Evolutionary conservation across 2,888 invertebrate species (phyloP).

Genomic region (Phytoseiulus persimilis): DNA sequence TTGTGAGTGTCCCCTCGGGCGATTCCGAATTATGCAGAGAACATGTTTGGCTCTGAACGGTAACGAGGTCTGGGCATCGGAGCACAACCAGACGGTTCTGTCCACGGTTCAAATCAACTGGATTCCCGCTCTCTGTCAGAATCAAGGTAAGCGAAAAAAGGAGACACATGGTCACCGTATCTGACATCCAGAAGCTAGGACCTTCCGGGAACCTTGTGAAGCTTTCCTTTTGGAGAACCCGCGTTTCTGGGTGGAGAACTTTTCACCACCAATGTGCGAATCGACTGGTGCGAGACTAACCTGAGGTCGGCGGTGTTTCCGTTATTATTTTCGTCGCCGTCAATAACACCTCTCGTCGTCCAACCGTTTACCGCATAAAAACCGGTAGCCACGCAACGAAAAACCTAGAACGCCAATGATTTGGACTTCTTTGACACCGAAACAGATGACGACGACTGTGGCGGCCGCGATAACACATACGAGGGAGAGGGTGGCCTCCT

Average conservation of each 20-base stretch:
- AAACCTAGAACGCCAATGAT: background rate
- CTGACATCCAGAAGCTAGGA: too few species aligned
- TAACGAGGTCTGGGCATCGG: too few species aligned
- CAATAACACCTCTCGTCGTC: background rate
- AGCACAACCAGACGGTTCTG: too few species aligned
- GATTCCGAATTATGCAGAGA: too few species aligned
- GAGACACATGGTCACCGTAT: too few species aligned
- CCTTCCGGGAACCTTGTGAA: too few species aligned
- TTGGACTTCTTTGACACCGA: background rate
- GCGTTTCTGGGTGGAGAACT: background rate
- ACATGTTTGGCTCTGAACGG: too few species aligned
- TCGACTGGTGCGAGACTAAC: background rate
- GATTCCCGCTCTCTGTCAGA: too few species aligned
- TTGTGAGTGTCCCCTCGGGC: too few species aligned
- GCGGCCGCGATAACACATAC: background rate
- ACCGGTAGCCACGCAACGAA: background rate
- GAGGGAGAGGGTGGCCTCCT: background rate
- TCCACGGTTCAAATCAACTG: too few species aligned
- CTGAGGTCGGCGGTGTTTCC: background rate
- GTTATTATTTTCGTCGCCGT: background rate
- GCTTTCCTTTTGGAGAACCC: too few species aligned
- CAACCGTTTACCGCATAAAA: background rate
- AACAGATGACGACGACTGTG: background rate
- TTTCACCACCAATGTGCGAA: background rate
- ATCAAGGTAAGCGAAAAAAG: too few species aligned